Conservation (phyloP, 2,113 vertebrate genomes). For the Nematolebias whitei region DNA sequence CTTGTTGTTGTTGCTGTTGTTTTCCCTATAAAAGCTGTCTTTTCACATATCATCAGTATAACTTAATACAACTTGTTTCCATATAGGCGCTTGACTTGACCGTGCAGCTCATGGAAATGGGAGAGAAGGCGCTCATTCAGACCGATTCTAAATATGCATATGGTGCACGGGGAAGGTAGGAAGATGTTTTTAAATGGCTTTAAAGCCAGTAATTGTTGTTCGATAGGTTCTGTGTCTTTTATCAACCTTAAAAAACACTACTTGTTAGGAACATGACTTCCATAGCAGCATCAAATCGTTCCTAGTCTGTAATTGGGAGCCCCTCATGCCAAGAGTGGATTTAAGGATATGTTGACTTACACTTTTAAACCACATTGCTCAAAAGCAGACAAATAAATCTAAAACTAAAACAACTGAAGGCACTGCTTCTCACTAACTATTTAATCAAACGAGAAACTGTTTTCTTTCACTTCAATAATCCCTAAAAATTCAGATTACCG, state of each 20-base stretch:
- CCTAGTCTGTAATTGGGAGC: background rate
- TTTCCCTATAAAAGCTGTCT: background rate
- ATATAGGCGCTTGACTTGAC: slow-evolving; percentile 90
- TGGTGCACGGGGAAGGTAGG: slow-evolving; percentile 88
- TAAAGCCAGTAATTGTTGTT: too few species aligned
- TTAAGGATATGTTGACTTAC: too few species aligned
- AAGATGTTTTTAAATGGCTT: background rate
- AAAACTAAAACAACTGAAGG: too few species aligned
- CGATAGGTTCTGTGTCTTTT: background rate
- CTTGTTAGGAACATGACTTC: background rate
- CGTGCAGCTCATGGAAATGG: slow-evolving; percentile 89
- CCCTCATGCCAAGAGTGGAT: too few species aligned
- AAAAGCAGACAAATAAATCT: too few species aligned
- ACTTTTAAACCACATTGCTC: too few species aligned
- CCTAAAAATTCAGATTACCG: too few species aligned
- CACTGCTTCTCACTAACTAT: too few species aligned
- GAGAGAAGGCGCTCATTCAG: slow-evolving; percentile 85
- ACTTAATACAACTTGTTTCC: background rate
- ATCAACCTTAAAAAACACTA: background rate
- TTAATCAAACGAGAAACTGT: too few species aligned
- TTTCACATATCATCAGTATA: background rate
- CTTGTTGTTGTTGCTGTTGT: background rate
- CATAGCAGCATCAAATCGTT: background rate
- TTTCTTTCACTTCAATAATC: too few species aligned
- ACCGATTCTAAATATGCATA: slow-evolving; percentile 92